phyloP scores from a whole-genome alignment of 2,113 vertebrate genomes.

The Myrmophylax atrothorax region DNA sequence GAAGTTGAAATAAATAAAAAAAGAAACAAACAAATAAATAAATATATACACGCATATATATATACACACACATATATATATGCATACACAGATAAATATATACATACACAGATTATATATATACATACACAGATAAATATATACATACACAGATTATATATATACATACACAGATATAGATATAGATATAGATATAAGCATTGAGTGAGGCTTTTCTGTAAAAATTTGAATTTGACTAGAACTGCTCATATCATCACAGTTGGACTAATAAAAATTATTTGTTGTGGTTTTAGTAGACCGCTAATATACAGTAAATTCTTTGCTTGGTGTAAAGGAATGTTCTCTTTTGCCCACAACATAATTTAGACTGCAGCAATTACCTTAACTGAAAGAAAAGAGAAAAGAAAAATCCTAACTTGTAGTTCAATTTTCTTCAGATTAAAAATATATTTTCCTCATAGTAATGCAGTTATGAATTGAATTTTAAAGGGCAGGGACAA shows the following conservation, averaged over 20 bases:
- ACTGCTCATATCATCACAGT: not conserved
- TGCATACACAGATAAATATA: too few species aligned
- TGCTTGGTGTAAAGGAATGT: not conserved
- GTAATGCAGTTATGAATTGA: not conserved
- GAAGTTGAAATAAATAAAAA: not conserved
- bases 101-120: too few species aligned
- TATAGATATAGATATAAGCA: not conserved
- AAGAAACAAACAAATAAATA: not conserved
- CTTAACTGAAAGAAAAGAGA: not conserved
- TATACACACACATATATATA: not conserved
- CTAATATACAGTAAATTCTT: not conserved
- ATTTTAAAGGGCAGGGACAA: not conserved
- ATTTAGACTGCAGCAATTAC: not conserved
- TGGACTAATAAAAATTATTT: not conserved
- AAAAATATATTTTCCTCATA: not conserved
- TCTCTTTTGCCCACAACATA: not conserved
- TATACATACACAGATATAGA: too few species aligned
- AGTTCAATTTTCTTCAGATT: not conserved
- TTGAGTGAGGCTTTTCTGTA: not conserved
- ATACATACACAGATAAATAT: not conserved
- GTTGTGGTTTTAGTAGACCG: not conserved
- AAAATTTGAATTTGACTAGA: not conserved
- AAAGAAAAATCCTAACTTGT: not conserved
- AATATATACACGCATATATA: too few species aligned
- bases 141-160: too few species aligned